These are phyloP conservation scores for Nomada fabriciana DNA, from an alignment of 2,888 invertebrate genomes.

Conservation along the genomic window DNA sequence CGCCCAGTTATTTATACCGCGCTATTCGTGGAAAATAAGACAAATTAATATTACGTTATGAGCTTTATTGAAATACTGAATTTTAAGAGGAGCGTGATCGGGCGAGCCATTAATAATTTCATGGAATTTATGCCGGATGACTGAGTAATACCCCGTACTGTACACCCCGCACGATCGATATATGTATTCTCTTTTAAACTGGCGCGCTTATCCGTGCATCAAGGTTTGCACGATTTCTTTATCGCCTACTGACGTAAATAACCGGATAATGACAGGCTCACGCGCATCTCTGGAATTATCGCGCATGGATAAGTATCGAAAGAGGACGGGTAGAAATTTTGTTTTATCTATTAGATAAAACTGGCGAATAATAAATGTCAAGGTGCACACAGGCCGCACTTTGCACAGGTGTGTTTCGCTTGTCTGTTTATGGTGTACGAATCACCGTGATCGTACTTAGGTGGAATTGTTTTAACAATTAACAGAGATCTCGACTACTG, in stretches of 20 bases:
- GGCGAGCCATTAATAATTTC: slow-evolving; percentile 12
- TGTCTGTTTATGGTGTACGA: background rate
- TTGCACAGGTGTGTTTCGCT: background rate
- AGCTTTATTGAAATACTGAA: too few species aligned
- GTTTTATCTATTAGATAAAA: background rate
- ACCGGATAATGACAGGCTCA: background rate
- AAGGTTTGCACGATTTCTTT: slow-evolving; percentile 23
- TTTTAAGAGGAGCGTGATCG: too few species aligned
- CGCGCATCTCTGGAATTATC: background rate
- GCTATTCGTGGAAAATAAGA: too few species aligned
- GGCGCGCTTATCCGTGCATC: slow-evolving; percentile 14
- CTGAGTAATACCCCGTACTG: slow-evolving; percentile 26
- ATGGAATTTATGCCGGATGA: slow-evolving; percentile 1
- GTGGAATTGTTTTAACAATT: background rate
- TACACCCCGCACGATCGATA: slow-evolving; percentile 39
- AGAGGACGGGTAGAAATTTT: background rate
- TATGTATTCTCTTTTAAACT: slow-evolving; percentile 47
- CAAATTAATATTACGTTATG: too few species aligned
- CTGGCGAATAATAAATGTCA: background rate
- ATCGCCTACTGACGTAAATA: slow-evolving; percentile 2
- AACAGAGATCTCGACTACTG: background rate
- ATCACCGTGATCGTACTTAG: background rate
- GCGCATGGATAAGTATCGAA: slow-evolving; percentile 2
- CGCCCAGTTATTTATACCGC: too few species aligned
- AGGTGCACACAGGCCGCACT: background rate